phyloP scores from a whole-genome alignment of 2,888 invertebrate genomes.

The Pterostichus madidus region DNA sequence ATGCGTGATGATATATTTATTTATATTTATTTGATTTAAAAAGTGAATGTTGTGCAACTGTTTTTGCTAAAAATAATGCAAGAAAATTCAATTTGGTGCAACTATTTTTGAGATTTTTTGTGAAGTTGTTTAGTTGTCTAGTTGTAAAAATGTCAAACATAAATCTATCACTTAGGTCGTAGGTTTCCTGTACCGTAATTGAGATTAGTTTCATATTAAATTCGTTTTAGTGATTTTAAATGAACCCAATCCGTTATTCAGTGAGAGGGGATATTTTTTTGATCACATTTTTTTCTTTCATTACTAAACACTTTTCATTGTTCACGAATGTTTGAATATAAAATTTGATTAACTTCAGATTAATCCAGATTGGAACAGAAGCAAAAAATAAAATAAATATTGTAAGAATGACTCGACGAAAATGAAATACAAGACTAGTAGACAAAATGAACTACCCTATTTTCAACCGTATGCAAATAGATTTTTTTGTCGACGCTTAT shows the following conservation, averaged over 20 bases:
- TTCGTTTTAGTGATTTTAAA: too few relatives aligned
- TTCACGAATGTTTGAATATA: constrained; percentile 68
- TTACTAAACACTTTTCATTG: constrained; percentile 70
- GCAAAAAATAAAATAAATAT: constrained; percentile 68
- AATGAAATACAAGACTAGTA: neutral
- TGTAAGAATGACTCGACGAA: constrained; percentile 59
- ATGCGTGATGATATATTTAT: too few relatives aligned
- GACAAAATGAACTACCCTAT: constrained; percentile 14
- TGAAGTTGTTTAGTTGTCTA: too few relatives aligned
- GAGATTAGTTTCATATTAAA: too few relatives aligned
- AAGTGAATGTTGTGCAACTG: too few relatives aligned
- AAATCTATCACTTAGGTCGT: too few relatives aligned
- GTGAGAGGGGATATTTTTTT: neutral
- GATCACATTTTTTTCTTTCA: constrained; percentile 62
- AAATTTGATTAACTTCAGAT: constrained; percentile 68
- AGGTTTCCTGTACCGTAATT: too few relatives aligned
- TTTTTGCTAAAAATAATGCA: too few relatives aligned
- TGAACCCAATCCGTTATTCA: neutral
- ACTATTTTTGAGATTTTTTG: too few relatives aligned
- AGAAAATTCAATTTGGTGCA: too few relatives aligned
- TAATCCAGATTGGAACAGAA: constrained; percentile 25
- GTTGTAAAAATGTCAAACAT: too few relatives aligned
- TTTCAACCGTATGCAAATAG: constrained; percentile 48
- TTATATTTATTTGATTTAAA: too few relatives aligned
- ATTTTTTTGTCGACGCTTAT: constrained; percentile 28